These are phyloP conservation scores for Lepidocyrtinus sp. DNA, from an alignment of 2,888 invertebrate species.

Conservation along the genomic window DNA sequence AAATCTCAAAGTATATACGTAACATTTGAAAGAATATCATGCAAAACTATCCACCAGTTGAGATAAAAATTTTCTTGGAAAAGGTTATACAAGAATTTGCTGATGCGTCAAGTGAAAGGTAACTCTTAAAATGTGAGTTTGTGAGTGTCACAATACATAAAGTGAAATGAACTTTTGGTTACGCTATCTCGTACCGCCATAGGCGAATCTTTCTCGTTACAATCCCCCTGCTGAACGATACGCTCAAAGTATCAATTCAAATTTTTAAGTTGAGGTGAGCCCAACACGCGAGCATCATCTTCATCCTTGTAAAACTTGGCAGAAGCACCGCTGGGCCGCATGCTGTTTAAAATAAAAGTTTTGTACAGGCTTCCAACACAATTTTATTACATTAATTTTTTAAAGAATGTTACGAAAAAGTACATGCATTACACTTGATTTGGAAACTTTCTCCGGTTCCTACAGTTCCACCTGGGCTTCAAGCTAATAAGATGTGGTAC, in stretches of 20 bases:
- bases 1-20: slow-evolving; percentile 9
- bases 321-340: neutral
- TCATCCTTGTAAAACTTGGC: neutral
- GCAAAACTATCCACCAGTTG: slow-evolving; percentile 53
- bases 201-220: slow-evolving; percentile 16
- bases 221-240: neutral
- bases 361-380: too few relatives aligned
- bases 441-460: too few relatives aligned
- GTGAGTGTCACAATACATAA: neutral
- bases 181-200: neutral
- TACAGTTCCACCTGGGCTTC: too few relatives aligned
- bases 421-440: too few relatives aligned
- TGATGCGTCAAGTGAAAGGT: slow-evolving; percentile 30
- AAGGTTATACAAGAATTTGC: slow-evolving; percentile 17
- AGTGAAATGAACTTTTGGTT: slow-evolving; percentile 23
- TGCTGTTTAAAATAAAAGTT: too few relatives aligned
- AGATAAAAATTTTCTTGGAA: slow-evolving; percentile 55
- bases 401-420: too few relatives aligned
- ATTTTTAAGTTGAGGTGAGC: neutral
- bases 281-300: neutral
- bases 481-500: too few relatives aligned
- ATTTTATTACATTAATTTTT: too few relatives aligned
- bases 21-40: slow-evolving; percentile 9
- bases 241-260: slow-evolving; percentile 18
- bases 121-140: slow-evolving; percentile 32